Evolutionary conservation across 2,888 invertebrate species (phyloP).

Genomic region (Synergus umbraculus): DNA sequence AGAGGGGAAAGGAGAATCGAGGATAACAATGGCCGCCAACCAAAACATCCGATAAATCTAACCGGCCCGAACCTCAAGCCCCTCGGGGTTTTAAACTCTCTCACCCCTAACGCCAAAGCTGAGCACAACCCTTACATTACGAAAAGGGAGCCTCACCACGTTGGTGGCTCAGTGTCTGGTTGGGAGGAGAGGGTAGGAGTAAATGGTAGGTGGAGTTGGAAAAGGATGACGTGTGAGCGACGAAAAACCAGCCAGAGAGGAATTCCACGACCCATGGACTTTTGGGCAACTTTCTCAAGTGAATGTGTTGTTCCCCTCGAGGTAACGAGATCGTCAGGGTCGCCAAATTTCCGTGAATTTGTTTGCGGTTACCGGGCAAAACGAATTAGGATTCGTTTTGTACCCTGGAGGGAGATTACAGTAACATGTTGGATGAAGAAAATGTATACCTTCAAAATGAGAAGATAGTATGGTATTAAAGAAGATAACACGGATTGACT

Average conservation of each 20-base stretch:
- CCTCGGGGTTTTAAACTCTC: slow-evolving; percentile 76
- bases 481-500: neutral
- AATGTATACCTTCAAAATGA: no score
- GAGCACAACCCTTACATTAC: slow-evolving; percentile 76
- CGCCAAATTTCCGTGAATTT: slow-evolving; percentile 54
- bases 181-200: slow-evolving; percentile 48
- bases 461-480: neutral
- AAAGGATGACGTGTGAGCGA: slow-evolving; percentile 66
- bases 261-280: slow-evolving; percentile 56
- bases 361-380: slow-evolving; percentile 46
- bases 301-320: slow-evolving; percentile 11
- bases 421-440: neutral
- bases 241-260: slow-evolving; percentile 72
- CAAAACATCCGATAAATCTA: slow-evolving; percentile 78
- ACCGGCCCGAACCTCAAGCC: slow-evolving; percentile 76
- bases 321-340: slow-evolving; percentile 53
- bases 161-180: slow-evolving; percentile 51
- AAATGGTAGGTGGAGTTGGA: slow-evolving; percentile 56
- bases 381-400: slow-evolving; percentile 13
- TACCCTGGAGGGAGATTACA: neutral
- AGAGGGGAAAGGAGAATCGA: slow-evolving; percentile 51
- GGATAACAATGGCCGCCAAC: slow-evolving; percentile 77
- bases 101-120: slow-evolving; percentile 66
- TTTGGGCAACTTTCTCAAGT: slow-evolving; percentile 39
- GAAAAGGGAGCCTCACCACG: slow-evolving; percentile 66